These are phyloP conservation scores for Lepidostoma basale DNA, from an alignment of 1,140 invertebrate species.

Conservation along the genomic window DNA sequence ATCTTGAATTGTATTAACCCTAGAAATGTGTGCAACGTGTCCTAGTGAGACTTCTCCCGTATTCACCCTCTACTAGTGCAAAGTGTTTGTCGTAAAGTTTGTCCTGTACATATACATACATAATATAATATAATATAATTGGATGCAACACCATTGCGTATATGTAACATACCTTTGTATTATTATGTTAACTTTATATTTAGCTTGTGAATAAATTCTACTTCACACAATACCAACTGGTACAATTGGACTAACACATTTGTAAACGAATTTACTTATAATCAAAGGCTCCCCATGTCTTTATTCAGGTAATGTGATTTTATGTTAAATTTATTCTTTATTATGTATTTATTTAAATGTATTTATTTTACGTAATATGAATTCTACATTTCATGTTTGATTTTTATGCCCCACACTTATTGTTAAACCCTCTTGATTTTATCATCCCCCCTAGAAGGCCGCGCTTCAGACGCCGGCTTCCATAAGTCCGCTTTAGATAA, in stretches of 20 bases:
- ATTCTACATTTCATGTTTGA: not conserved
- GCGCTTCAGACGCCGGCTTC: too few species aligned
- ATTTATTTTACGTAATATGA: constrained; percentile 24
- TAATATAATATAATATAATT: too few species aligned
- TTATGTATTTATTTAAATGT: constrained; percentile 12
- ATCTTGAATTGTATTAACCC: constrained; percentile 30
- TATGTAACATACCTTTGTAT: constrained; percentile 39
- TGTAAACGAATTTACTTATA: constrained; percentile 26
- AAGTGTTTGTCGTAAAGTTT: constrained; percentile 36
- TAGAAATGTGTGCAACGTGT: constrained; percentile 38
- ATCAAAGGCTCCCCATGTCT: constrained; percentile 13
- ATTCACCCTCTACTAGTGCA: constrained; percentile 26
- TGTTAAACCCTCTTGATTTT: too few species aligned
- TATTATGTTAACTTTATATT: constrained; percentile 39
- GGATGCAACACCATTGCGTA: constrained; percentile 39
- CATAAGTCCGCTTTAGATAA: too few species aligned
- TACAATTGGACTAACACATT: constrained; percentile 39
- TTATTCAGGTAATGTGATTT: constrained; percentile 38
- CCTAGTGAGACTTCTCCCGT: constrained; percentile 31
- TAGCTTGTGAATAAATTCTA: constrained; percentile 42
- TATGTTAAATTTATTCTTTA: constrained; percentile 17
- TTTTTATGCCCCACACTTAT: not conserved
- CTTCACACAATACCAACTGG: constrained; percentile 31
- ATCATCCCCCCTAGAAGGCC: too few species aligned
- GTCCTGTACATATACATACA: constrained; percentile 37